These are phyloP conservation scores for Coelinius sp. DNA, from an alignment of 2,888 invertebrate species.

Conservation along the genomic window DNA sequence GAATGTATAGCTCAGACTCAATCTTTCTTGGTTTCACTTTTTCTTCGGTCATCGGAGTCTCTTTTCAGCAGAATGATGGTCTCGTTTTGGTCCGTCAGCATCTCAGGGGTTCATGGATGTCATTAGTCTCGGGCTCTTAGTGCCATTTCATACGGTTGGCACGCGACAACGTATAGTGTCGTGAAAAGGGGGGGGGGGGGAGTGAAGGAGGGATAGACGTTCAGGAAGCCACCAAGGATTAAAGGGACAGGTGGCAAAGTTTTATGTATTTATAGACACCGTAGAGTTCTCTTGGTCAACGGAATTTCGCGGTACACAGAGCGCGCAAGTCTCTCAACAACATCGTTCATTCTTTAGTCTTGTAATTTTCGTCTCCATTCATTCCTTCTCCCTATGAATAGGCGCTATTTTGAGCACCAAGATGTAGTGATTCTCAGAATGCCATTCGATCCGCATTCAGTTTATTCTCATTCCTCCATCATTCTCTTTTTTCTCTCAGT, in stretches of 20 bases:
- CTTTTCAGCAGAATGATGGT: not conserved
- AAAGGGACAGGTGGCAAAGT: slow-evolving; percentile 62
- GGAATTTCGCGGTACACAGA: slow-evolving; percentile 18
- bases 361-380: slow-evolving; percentile 29
- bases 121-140: slow-evolving; percentile 38
- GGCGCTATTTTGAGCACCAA: slow-evolving; percentile 28
- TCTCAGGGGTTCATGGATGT: slow-evolving; percentile 1
- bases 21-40: not conserved
- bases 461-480: not conserved
- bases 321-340: not conserved
- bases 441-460: not conserved
- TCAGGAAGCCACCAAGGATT: slow-evolving; percentile 50
- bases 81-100: slow-evolving; percentile 7
- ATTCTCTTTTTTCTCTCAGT: slow-evolving; percentile 6
- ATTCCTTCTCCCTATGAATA: slow-evolving; percentile 33
- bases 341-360: slow-evolving; percentile 3
- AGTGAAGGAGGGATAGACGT: slow-evolving; percentile 24
- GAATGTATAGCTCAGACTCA: not conserved
- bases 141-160: slow-evolving; percentile 31
- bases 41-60: not conserved
- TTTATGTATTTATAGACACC: slow-evolving; percentile 38
- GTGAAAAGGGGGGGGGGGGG: slow-evolving; percentile 22
- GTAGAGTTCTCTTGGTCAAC: slow-evolving; percentile 22
- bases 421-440: slow-evolving; percentile 28
- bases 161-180: slow-evolving; percentile 21